Conservation (phyloP, 2,888 invertebrate species). For the Sussaba pulchella region DNA sequence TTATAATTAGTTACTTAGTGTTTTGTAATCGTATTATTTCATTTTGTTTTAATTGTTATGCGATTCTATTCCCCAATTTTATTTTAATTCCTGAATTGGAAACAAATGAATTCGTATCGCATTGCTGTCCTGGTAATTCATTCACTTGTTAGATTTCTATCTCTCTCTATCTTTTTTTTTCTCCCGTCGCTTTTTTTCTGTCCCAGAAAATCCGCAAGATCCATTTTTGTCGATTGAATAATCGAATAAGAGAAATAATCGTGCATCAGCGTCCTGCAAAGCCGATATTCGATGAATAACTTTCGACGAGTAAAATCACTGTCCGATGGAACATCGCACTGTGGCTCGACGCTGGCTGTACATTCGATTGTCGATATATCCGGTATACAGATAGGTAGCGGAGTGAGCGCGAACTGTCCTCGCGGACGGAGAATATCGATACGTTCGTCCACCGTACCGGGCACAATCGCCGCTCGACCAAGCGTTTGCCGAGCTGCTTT, state of each 20-base stretch:
- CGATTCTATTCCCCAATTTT: no score
- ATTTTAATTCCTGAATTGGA: no score
- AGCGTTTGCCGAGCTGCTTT: constrained; percentile 2
- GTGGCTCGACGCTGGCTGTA: constrained; percentile 34
- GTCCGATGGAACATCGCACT: constrained; percentile 33
- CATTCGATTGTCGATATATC: constrained; percentile 55
- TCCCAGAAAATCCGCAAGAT: no score
- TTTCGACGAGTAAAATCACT: neutral
- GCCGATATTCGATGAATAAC: neutral
- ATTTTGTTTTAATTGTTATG: no score
- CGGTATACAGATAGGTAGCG: constrained; percentile 44
- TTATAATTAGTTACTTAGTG: no score
- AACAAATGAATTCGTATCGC: no score
- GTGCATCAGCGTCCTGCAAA: neutral
- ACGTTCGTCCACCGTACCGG: constrained; percentile 56
- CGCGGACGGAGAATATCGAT: constrained; percentile 58
- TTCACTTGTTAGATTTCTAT: no score
- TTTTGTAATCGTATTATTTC: no score
- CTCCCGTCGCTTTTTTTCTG: no score
- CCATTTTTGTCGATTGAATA: neutral
- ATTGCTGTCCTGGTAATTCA: no score
- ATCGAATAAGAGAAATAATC: neutral
- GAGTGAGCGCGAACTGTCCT: constrained; percentile 40
- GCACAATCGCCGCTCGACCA: constrained; percentile 46
- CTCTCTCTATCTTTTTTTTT: no score